These are phyloP conservation scores for Siniperca undulata DNA, from an alignment of 2,797 vertebrate species.

Conservation along the genomic window DNA sequence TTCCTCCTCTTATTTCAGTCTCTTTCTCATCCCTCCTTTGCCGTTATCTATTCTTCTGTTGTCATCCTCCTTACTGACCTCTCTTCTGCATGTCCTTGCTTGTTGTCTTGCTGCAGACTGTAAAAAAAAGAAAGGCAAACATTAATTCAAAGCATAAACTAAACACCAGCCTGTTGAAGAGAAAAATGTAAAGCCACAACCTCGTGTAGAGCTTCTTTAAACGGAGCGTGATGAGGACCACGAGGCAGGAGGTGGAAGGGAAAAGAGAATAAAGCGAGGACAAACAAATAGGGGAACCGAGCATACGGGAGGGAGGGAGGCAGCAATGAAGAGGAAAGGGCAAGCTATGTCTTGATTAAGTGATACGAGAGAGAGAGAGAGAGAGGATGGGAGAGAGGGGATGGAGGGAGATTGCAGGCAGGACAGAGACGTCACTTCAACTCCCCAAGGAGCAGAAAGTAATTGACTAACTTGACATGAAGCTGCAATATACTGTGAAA, in stretches of 20 bases:
- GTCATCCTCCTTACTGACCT: constrained; percentile 74
- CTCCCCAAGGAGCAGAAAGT: constrained; percentile 69
- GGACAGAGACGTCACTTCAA: constrained; percentile 78
- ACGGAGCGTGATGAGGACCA: constrained; percentile 58
- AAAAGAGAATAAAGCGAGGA: constrained; percentile 68
- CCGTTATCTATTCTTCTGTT: constrained; percentile 57
- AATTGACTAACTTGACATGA: constrained; percentile 72
- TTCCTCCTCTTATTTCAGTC: constrained; percentile 78
- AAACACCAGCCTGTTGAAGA: constrained; percentile 56
- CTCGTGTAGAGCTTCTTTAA: constrained; percentile 47
- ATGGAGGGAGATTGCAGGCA: constrained; percentile 67
- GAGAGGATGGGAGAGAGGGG: constrained; percentile 50
- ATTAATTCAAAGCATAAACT: constrained; percentile 30
- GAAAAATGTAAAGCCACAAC: constrained; percentile 46
- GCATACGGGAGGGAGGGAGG: constrained; percentile 74
- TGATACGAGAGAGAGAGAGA: constrained; percentile 73
- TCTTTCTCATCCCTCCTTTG: constrained; percentile 79
- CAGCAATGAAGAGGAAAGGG: constrained; percentile 86
- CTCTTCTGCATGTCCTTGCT: constrained; percentile 71
- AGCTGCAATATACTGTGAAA: constrained; percentile 52
- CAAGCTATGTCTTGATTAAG: constrained; percentile 87
- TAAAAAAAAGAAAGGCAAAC: constrained; percentile 53
- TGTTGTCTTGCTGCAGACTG: constrained; percentile 63
- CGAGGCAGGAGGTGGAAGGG: constrained; percentile 60
- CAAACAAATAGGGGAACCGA: constrained; percentile 74